Conservation (phyloP, 2,113 vertebrate genomes). For the Eptesicus fuscus region DNA sequence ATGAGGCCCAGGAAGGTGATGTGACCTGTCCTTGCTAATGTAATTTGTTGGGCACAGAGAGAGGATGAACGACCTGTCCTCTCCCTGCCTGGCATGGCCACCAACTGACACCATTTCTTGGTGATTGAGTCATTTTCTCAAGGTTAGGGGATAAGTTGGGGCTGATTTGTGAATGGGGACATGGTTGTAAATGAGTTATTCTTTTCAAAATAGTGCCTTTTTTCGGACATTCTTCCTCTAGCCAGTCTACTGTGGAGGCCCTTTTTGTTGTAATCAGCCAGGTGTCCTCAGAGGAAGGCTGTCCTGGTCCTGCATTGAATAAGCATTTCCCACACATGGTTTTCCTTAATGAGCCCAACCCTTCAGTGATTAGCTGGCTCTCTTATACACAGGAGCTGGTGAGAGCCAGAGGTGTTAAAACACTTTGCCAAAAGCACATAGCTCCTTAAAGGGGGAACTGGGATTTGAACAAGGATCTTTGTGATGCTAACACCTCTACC, state of each 20-base stretch:
- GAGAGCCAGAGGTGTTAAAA: not conserved
- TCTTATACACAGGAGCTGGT: not conserved
- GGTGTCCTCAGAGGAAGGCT: not conserved
- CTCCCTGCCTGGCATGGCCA: not conserved
- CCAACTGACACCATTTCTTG: not conserved
- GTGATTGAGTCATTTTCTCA: not conserved
- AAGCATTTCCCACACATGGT: not conserved
- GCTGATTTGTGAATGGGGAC: not conserved
- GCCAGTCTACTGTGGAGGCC: not conserved
- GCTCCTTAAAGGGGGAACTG: not conserved
- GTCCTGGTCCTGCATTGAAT: not conserved
- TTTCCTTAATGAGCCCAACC: not conserved
- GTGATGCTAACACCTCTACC: not conserved
- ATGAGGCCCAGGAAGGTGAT: not conserved
- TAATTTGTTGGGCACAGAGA: not conserved
- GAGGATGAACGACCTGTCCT: not conserved
- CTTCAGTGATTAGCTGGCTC: not conserved
- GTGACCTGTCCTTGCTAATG: not conserved
- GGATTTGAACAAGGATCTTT: conserved; percentile 1
- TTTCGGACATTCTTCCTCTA: not conserved
- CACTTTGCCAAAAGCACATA: not conserved
- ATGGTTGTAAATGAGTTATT: not conserved
- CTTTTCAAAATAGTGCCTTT: not conserved
- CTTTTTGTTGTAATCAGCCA: not conserved
- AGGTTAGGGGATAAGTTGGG: not conserved